A percentile compares a stretch with the other conserved stretches of the same genome.
These are phyloP conservation scores for Penaeus indicus DNA, from an alignment of 1,140 invertebrate genomes.

Conservation along the genomic window DNA sequence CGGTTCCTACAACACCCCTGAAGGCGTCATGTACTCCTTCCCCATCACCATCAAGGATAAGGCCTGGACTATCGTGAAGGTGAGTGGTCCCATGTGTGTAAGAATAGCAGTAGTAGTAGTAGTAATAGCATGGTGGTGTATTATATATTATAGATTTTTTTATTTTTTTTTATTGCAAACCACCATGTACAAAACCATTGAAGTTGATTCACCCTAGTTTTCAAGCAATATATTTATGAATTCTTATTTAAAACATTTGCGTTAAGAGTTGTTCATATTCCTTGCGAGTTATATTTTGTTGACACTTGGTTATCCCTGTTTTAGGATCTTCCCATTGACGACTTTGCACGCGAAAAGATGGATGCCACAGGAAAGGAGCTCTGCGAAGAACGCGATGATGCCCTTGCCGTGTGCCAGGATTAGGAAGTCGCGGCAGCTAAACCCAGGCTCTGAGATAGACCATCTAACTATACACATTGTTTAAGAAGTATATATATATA, in stretches of 20 bases:
- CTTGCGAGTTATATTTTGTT: not conserved
- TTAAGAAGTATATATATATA: too few relatives aligned
- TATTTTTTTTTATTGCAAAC: too few relatives aligned
- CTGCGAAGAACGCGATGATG: slow-evolving; percentile 89
- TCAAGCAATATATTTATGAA: too few relatives aligned
- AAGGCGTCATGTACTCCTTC: slow-evolving; percentile 95
- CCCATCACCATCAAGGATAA: slow-evolving; percentile 86
- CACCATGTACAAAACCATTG: too few relatives aligned
- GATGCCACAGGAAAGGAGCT: slow-evolving; percentile 90
- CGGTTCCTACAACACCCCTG: slow-evolving; percentile 89
- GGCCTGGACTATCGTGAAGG: slow-evolving; percentile 89
- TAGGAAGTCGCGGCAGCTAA: slow-evolving; percentile 60
- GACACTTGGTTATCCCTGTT: not conserved
- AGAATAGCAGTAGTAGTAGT: not conserved
- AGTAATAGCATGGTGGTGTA: too few relatives aligned
- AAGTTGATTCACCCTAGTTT: too few relatives aligned
- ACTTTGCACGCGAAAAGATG: slow-evolving; percentile 89
- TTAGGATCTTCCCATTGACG: slow-evolving; percentile 81
- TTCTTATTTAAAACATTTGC: too few relatives aligned
- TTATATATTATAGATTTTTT: too few relatives aligned
- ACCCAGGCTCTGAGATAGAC: slow-evolving; percentile 60
- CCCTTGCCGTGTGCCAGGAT: slow-evolving; percentile 78
- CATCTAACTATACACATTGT: not conserved
- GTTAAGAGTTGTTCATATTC: too few relatives aligned
- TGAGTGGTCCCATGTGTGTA: slow-evolving; percentile 17